Conservation (phyloP, 2,888 invertebrate genomes). For the Tuberolachnus salignus region DNA sequence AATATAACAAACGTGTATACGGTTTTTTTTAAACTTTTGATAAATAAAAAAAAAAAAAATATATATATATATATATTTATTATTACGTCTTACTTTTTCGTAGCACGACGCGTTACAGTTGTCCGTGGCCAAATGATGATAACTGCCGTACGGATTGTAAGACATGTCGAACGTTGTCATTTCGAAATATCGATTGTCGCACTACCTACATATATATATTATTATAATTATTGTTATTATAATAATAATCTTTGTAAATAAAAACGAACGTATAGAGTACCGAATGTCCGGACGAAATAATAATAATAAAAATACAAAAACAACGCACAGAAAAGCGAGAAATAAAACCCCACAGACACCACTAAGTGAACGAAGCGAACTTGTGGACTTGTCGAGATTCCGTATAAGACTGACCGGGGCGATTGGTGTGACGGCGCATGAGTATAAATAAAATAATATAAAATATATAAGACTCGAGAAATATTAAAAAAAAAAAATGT, state of each 20-base stretch:
- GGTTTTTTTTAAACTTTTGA: no score
- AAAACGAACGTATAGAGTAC: no score
- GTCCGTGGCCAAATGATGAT: constrained; percentile 36
- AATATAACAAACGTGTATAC: no score
- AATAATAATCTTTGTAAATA: no score
- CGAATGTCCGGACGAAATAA: neutral
- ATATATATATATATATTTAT: neutral
- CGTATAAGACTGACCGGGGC: constrained; percentile 27
- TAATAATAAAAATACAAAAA: neutral
- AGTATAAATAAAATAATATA: no score
- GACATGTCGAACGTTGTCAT: constrained; percentile 51
- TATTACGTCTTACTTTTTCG: constrained; percentile 40
- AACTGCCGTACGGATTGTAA: constrained; percentile 36
- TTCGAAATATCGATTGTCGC: constrained; percentile 26
- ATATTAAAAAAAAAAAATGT: constrained; percentile 28
- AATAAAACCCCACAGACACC: neutral
- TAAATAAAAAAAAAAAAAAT: neutral
- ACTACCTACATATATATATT: neutral
- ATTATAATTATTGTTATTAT: neutral
- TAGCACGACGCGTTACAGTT: constrained; percentile 48
- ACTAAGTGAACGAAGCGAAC: neutral
- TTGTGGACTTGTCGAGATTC: constrained; percentile 45
- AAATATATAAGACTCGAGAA: no score
- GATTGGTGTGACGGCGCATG: neutral
- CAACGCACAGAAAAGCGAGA: neutral